These are phyloP conservation scores for Disparrhopalites patrizii DNA, from an alignment of 2,888 invertebrate species.

Conservation along the genomic window DNA sequence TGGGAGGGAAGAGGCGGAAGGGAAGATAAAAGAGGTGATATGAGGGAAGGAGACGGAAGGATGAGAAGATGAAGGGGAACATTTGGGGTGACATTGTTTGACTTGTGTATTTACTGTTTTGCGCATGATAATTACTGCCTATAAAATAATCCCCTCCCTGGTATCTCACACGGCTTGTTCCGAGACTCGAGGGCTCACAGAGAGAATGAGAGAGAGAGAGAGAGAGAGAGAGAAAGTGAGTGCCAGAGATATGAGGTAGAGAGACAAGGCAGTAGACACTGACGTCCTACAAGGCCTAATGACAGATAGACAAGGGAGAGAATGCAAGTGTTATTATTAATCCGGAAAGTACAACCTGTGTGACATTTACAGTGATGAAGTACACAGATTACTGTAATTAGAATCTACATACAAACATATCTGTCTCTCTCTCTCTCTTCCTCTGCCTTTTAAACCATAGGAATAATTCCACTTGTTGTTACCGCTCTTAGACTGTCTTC, in stretches of 20 bases:
- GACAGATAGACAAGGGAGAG: background rate
- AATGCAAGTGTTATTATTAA: background rate
- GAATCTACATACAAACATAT: background rate
- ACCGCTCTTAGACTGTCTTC: too few species aligned
- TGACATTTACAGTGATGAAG: background rate
- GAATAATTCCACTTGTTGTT: too few species aligned
- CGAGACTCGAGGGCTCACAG: background rate
- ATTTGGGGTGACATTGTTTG: conserved; percentile 1
- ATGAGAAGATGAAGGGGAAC: background rate
- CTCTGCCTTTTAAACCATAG: too few species aligned
- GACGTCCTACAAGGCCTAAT: too few species aligned
- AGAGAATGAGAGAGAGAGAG: background rate
- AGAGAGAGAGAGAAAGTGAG: background rate
- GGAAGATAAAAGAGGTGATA: too few species aligned
- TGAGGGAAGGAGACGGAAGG: too few species aligned
- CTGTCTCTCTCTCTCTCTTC: too few species aligned
- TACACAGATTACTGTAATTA: background rate
- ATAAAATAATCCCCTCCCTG: conserved; percentile 29
- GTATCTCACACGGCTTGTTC: background rate
- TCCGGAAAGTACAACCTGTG: background rate
- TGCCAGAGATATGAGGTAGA: too few species aligned
- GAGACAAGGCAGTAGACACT: too few species aligned
- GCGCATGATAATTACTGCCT: conserved; percentile 32
- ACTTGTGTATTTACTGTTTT: conserved; percentile 13
- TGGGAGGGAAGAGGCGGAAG: background rate